A percentile compares a stretch with the other conserved stretches of the same genome.
Conservation (phyloP, 2,888 invertebrate species). For the Cynaeus angustus region DNA sequence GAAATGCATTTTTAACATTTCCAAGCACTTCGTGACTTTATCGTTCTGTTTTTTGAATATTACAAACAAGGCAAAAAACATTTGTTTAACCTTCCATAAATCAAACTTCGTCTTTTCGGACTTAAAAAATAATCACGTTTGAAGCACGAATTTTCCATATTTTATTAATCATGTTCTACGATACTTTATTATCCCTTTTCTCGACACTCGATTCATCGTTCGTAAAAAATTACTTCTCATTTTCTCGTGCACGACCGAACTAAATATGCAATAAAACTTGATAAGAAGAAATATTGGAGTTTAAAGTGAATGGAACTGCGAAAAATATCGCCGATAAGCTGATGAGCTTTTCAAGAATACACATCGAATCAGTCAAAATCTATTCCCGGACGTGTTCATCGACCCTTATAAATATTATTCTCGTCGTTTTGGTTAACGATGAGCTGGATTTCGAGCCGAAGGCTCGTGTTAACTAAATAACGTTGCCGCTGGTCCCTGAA, state of each 20-base stretch:
- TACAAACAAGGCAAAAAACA: too few species aligned
- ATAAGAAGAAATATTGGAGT: constrained; percentile 10
- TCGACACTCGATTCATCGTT: constrained; percentile 1
- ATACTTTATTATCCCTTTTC: constrained; percentile 1
- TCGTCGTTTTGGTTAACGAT: too few species aligned
- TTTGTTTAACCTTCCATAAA: too few species aligned
- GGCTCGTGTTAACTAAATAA: background rate
- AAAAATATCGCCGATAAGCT: background rate
- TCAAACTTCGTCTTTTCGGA: background rate
- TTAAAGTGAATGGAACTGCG: constrained; percentile 3
- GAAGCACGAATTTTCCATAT: constrained; percentile 1
- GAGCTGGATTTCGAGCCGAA: too few species aligned
- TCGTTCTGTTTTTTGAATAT: too few species aligned
- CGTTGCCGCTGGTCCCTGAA: background rate
- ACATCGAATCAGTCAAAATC: constrained; percentile 1
- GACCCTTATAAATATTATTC: background rate
- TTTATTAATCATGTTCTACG: background rate
- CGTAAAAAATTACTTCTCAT: background rate
- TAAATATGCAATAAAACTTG: constrained; percentile 10
- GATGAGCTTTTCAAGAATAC: constrained; percentile 5
- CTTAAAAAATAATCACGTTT: constrained; percentile 1
- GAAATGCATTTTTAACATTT: too few species aligned
- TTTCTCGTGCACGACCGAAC: constrained; percentile 1
- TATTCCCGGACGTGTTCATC: constrained; percentile 5
- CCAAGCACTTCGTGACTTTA: too few species aligned